Base-by-base conservation (phyloP, 2,113 vertebrate genomes). In the Pterocles gutturalis region DNA sequence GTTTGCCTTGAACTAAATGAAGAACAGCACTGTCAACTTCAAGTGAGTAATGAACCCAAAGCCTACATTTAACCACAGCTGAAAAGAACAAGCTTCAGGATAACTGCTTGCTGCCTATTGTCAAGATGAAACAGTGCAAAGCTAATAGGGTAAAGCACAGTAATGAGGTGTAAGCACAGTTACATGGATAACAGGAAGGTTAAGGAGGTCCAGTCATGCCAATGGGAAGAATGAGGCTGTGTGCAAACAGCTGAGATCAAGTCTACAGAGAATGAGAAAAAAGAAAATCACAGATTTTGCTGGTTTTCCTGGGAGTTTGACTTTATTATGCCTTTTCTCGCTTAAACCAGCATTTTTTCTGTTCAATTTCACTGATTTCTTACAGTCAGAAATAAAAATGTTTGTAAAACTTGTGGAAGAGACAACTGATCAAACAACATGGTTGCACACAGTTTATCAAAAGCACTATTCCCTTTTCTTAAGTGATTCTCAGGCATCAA, bases 31-130 rank as follows among this genome's bases (percentile, higher is more conserved):
- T 71, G 90, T 61, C 87, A 85, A 33, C 48, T 73, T 88, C 34
- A 70, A 61, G 76, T 71, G 83, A 62, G 53, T 49, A 45, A 72
- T 26, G 69, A 93, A 58, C 17, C 55, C 83, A 69, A 86, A 64
- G 84, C 33, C 22, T 29, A 90, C 58, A n/a, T 28, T 94, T 82
- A 83, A 61, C 61, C 67, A 57, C 62, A 65, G 67, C 67, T 87
- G 92, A 92, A 96, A 96, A 83, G 86, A 89, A 72, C 70, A 33
- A 71, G 82, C 72, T 84, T 67, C 83, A 71, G 91, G 79, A 51
- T 28, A 57, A 80, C 43, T 53, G 79, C 51, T 85, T 64, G 67
- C 62, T 78, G 72, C 45, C 62, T 61, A 31, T 29, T 48, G 72
- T 7, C 33, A 66, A 49, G n/a, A 71, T 77, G 75, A 65, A 72